These are phyloP conservation scores for Microtus oregoni DNA, from an alignment of 2,113 vertebrate genomes.

Conservation along the genomic window DNA sequence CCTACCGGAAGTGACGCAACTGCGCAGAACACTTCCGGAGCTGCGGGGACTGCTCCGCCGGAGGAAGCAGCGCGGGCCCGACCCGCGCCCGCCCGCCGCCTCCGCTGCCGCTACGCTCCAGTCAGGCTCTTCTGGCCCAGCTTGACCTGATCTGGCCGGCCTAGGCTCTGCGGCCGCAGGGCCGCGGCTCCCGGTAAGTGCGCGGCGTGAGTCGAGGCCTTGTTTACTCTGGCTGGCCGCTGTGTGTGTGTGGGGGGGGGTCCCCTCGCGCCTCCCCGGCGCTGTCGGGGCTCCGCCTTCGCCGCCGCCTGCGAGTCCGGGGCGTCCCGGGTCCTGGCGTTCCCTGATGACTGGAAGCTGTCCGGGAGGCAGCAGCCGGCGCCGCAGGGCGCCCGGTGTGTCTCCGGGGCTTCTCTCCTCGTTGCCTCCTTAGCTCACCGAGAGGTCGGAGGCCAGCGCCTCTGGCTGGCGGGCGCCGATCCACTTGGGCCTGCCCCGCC, in stretches of 20 bases:
- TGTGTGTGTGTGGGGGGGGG: neutral
- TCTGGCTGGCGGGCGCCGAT: slow-evolving; percentile 5
- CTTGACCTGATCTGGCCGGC: neutral
- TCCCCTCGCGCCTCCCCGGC: slow-evolving; percentile 34
- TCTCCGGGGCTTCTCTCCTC: neutral
- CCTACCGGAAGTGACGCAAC: slow-evolving; percentile 76
- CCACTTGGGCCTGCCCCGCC: neutral
- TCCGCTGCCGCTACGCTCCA: neutral
- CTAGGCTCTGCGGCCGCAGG: slow-evolving; percentile 18
- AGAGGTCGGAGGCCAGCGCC: slow-evolving; percentile 64
- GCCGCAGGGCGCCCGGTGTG: neutral
- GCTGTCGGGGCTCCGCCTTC: slow-evolving; percentile 60
- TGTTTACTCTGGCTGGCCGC: slow-evolving; percentile 73
- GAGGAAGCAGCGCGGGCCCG: slow-evolving; percentile 72
- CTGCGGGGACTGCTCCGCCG: slow-evolving; percentile 10
- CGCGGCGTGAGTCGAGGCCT: slow-evolving; percentile 66
- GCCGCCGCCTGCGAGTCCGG: slow-evolving; percentile 22
- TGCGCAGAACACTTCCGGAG: slow-evolving; percentile 74
- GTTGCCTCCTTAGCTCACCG: neutral
- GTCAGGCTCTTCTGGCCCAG: neutral
- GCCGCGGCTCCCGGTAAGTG: slow-evolving; percentile 78
- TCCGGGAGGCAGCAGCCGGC: neutral
- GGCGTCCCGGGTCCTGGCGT: neutral
- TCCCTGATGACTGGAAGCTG: too few relatives aligned
- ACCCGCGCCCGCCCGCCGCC: slow-evolving; percentile 35